These are phyloP conservation scores for Chelon labrosus DNA, from an alignment of 2,797 vertebrate species.

Conservation along the genomic window DNA sequence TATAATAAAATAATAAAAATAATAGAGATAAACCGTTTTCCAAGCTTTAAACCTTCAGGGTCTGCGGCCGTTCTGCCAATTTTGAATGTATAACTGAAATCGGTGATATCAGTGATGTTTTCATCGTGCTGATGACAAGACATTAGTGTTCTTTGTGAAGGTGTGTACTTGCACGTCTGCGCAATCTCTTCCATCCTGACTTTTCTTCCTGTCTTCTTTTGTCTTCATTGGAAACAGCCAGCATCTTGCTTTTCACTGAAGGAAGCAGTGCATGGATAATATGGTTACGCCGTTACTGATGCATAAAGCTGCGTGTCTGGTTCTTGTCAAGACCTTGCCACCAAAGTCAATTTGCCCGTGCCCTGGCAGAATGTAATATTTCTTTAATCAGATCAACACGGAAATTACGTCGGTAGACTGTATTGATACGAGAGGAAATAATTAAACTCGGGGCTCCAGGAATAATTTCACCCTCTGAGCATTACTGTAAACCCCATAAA, in stretches of 20 bases:
- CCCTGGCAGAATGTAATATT: conserved; percentile 87
- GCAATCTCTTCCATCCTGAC: conserved; percentile 34
- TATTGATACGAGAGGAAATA: conserved; percentile 87
- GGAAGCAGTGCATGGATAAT: conserved; percentile 86
- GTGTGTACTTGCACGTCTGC: conserved; percentile 41
- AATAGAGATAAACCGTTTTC: too few relatives aligned
- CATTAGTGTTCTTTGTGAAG: conserved; percentile 40
- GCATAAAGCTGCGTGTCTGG: conserved; percentile 85
- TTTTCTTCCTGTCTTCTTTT: conserved; percentile 63
- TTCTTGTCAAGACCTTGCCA: conserved; percentile 89
- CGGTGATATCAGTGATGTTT: neutral
- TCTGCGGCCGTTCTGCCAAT: neutral
- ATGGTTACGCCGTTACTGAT: conserved; percentile 85
- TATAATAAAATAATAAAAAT: too few relatives aligned
- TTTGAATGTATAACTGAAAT: neutral
- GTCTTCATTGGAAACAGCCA: conserved; percentile 80
- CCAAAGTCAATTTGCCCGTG: conserved; percentile 88
- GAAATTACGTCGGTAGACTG: conserved; percentile 84
- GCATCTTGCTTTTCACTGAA: conserved; percentile 78
- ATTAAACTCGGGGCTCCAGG: conserved; percentile 83
- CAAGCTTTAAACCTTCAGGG: too few relatives aligned
- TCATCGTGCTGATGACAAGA: conserved; percentile 18
- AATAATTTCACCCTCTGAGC: conserved; percentile 86
- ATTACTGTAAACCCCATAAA: conserved; percentile 86
- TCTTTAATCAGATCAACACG: conserved; percentile 87